Percentiles rank a stretch among this genome's conserved stretches.
Conservation (phyloP, 1,140 invertebrate genomes). For the Pollicipes pollicipes region DNA sequence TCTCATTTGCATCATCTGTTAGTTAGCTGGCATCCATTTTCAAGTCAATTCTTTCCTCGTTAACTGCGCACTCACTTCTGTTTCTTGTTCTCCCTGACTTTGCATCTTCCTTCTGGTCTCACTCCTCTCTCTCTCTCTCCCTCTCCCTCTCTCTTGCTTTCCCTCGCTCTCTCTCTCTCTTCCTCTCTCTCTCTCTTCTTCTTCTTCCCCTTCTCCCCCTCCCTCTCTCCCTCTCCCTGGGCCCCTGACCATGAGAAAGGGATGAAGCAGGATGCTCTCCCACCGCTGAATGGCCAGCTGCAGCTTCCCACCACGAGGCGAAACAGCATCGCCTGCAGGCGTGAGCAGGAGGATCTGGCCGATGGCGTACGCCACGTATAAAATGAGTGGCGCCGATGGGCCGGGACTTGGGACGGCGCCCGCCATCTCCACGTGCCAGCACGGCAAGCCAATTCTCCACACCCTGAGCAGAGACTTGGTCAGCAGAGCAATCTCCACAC, state of each 20-base stretch:
- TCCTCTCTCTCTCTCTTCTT: too few species aligned
- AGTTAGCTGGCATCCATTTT: too few species aligned
- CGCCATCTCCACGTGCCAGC: constrained; percentile 10
- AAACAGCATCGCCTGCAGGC: constrained; percentile 10
- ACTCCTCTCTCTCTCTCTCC: too few species aligned
- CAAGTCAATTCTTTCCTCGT: too few species aligned
- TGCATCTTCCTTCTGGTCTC: too few species aligned
- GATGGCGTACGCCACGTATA: constrained; percentile 11
- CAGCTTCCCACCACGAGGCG: constrained; percentile 8
- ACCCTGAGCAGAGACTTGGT: neutral
- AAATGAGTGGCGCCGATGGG: constrained; percentile 11
- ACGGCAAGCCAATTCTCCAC: constrained; percentile 10
- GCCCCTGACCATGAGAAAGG: neutral
- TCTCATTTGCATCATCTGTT: too few species aligned
- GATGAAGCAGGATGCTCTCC: constrained; percentile 5
- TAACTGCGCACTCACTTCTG: too few species aligned
- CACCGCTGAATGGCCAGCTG: constrained; percentile 9
- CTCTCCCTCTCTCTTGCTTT: too few species aligned
- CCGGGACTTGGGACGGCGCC: constrained; percentile 1
- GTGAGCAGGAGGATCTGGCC: constrained; percentile 13
- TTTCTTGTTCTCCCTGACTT: too few species aligned
- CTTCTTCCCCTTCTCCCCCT: too few species aligned
- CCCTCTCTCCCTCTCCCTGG: too few species aligned
- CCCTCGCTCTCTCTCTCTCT: too few species aligned
- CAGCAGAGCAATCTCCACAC: constrained; percentile 11